phyloP scores from a whole-genome alignment of 2,113 vertebrate genomes.

The Cariama cristata region DNA sequence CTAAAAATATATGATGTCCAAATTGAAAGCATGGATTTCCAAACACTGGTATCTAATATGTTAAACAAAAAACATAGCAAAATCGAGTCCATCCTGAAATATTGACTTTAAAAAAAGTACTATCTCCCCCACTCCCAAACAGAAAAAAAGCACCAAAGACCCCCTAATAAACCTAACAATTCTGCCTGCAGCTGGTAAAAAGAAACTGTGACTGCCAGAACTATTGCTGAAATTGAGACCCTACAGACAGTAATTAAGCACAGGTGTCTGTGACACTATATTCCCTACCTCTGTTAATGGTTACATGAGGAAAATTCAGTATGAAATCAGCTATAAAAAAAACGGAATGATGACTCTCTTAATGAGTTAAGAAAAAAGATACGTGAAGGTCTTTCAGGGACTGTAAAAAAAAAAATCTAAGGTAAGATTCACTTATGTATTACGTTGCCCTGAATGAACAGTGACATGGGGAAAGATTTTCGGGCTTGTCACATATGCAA shows the following conservation, averaged over 20 bases:
- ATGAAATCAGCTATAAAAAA: background rate
- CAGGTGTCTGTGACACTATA: background rate
- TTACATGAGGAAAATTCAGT: background rate
- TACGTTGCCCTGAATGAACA: background rate
- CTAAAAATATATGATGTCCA: background rate
- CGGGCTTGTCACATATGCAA: background rate
- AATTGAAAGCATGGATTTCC: background rate
- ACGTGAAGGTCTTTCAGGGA: background rate
- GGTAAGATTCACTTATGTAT: background rate
- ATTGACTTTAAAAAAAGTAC: background rate
- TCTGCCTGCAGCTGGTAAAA: background rate
- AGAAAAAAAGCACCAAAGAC: background rate
- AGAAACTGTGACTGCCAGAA: background rate
- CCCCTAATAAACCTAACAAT: background rate
- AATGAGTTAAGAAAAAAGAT: background rate
- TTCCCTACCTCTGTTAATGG: background rate
- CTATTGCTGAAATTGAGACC: background rate
- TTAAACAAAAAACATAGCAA: background rate
- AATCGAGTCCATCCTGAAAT: background rate
- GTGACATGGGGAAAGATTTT: background rate
- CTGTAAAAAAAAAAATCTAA: background rate
- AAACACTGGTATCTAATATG: background rate
- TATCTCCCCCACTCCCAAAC: fast-evolving
- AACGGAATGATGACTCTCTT: background rate
- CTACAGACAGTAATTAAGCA: background rate